These are phyloP conservation scores for Gnatocerus cornutus DNA, from an alignment of 2,888 invertebrate genomes.

Conservation along the genomic window DNA sequence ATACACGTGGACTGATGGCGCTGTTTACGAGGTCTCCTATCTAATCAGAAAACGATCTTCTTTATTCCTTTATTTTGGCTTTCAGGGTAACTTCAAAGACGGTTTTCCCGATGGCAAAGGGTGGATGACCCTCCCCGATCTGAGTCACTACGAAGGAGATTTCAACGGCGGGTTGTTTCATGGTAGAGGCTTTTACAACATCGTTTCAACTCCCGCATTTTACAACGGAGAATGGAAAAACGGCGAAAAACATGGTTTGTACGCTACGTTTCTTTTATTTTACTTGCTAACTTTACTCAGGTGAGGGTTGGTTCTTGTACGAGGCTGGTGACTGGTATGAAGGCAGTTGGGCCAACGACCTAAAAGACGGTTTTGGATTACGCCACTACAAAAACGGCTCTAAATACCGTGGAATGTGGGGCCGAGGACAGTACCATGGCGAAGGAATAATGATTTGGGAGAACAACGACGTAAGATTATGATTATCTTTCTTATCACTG, in stretches of 20 bases:
- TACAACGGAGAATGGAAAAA: conserved; percentile 70
- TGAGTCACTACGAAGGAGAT: conserved; percentile 76
- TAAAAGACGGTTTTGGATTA: conserved; percentile 73
- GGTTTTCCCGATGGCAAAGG: conserved; percentile 76
- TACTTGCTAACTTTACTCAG: conserved; percentile 47
- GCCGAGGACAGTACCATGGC: conserved; percentile 73
- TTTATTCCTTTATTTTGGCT: too few species aligned
- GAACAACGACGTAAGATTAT: conserved; percentile 74
- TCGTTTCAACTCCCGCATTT: conserved; percentile 58
- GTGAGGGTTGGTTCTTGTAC: conserved; percentile 68
- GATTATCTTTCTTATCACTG: neutral
- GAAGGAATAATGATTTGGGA: conserved; percentile 76
- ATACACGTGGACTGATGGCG: conserved; percentile 76
- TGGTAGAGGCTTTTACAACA: conserved; percentile 67
- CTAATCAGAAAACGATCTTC: too few species aligned
- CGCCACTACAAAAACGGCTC: conserved; percentile 74
- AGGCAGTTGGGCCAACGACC: conserved; percentile 69
- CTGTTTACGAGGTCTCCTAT: conserved; percentile 71
- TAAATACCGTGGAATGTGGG: conserved; percentile 76
- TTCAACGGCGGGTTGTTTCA: conserved; percentile 74
- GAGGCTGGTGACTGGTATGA: conserved; percentile 68
- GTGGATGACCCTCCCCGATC: conserved; percentile 73
- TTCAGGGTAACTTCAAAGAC: conserved; percentile 74
- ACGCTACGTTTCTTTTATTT: neutral
- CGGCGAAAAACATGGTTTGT: conserved; percentile 67